phyloP scores from a whole-genome alignment of 2,797 vertebrate species.

The Lindbergichthys nudifrons region DNA sequence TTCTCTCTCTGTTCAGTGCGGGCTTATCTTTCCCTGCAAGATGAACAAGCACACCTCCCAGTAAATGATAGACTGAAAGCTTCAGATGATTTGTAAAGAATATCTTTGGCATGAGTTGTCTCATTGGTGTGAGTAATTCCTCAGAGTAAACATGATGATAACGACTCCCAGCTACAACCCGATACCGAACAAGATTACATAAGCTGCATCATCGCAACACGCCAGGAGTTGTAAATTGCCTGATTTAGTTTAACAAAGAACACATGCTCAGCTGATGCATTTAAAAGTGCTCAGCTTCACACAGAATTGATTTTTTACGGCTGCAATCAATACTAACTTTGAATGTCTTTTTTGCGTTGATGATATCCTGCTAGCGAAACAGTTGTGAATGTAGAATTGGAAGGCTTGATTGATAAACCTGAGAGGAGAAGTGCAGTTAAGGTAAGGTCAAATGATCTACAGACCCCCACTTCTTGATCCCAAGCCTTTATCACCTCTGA shows the following conservation, averaged over 20 bases:
- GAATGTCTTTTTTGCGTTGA: not conserved
- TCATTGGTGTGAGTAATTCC: constrained; percentile 29
- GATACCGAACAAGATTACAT: constrained; percentile 23
- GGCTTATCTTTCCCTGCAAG: constrained; percentile 45
- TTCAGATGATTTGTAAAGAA: constrained; percentile 44
- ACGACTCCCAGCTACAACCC: constrained; percentile 9
- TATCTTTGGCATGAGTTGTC: constrained; percentile 18
- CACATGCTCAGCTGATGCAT: constrained; percentile 29
- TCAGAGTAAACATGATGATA: constrained; percentile 40
- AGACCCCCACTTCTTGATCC: constrained; percentile 23
- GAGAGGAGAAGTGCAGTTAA: constrained; percentile 4
- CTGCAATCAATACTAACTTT: constrained; percentile 34
- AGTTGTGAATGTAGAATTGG: constrained; percentile 3
- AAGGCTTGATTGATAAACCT: not conserved
- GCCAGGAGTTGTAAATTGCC: not conserved
- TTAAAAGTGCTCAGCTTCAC: constrained; percentile 26
- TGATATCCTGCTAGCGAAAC: constrained; percentile 14
- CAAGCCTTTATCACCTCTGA: constrained; percentile 38
- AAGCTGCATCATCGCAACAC: not conserved
- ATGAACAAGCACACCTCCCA: constrained; percentile 35
- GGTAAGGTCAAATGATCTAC: constrained; percentile 29
- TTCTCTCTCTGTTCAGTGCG: constrained; percentile 16
- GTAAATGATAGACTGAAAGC: constrained; percentile 16
- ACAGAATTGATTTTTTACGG: constrained; percentile 38
- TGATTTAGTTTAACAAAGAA: constrained; percentile 29